Base-by-base conservation (phyloP, 1,140 invertebrate genomes). In the Scaptomyza graminum region DNA sequence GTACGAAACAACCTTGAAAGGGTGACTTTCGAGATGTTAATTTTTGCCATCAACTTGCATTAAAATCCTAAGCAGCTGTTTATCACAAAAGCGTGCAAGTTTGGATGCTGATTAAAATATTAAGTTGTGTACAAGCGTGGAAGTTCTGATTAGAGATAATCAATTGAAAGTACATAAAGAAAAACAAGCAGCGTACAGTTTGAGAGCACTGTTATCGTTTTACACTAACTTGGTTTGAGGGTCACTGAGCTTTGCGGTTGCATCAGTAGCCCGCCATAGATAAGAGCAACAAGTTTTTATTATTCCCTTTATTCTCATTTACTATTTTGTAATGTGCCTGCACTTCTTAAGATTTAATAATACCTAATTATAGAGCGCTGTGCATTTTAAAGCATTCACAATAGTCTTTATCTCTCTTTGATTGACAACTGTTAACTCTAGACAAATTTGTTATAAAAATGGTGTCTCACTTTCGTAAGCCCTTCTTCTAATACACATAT, bases 281-380 rank as follows among this genome's bases (percentile, higher is more conserved):
- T 57, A 46, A 57, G 8, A 57, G 39, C 39, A 28, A 46, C 55
- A 46, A 16, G 9, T 16, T 57, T 57, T 56, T 1, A n/a, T n/a
- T 16, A 46, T 12, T 37, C 18, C 28, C 28, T 28, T 64, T 52
- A 22, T 25, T 28, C n/a, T 64, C 54, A 50, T 59, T 59, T 59
- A 52, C 54, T 59, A 52, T 59, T 44, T 28, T 46, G 11, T 39
- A 51, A 28, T 25, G 64, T 57, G 44, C 55, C 46, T 49, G 41
- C 22, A n/a, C 59, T 57, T 79, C 80, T 84, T 68, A 66, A 59
- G 64, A 80, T 80, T 65, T 76, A 73, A 84, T 84, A 84, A 84
- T 80, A 80, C 41, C 52, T 70, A 71, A 85, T 81, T 74, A 81
- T 85, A 84, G 81, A 69, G 61, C n/a, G n/a, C 62, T 31, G 28